Evolutionary conservation across 2,797 vertebrate genomes (phyloP), one percentile per base, ranked within the genome.

Genomic region (Pantherophis alleghaniensis): DNA sequence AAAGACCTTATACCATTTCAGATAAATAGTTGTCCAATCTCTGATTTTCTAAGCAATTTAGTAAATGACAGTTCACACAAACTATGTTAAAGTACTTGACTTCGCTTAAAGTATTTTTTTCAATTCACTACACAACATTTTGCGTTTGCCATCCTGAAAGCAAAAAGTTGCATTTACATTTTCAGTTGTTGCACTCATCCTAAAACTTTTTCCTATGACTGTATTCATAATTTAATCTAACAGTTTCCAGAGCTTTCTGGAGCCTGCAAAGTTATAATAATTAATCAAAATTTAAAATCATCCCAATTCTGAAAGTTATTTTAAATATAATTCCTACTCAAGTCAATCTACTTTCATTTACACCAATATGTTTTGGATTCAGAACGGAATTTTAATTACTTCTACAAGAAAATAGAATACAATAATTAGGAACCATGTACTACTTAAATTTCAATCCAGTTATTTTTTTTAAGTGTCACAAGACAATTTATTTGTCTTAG

Each of bases 171-270:
- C 47, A 18, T 42, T 89, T 83, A 28, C 13, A 5, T 24, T 26
- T 66, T 56, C 10, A 87, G 22, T 5, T 74, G 51, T 28, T 55
- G 28, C 5, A 20, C 74, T 28, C 60, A 55, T 87, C 53, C n/a
- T 47, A 86, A 28, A 69, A 28, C 26, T 24, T 90, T 51, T 74
- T n/a, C 14, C 7, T 32, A 56, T 60, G n/a, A 79, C 20, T 37
- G 57, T 92, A 83, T 51, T 60, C 56, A 93, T 55, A 83, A 60
- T 93, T 93, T 92, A 91, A 89, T 92, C 14, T 86, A 42, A 66
- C 55, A 91, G 10, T 83, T 94, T 93, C 37, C 91, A 88, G 90
- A 92, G n/a, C 61, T 6, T 92, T 55, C 59, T 53, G 92, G 32
- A 94, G 89, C 32, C 26, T 91, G 18, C 13, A 24, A 47, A 89